phyloP scores from a whole-genome alignment of 2,888 invertebrate species.

The Idaea straminata region DNA sequence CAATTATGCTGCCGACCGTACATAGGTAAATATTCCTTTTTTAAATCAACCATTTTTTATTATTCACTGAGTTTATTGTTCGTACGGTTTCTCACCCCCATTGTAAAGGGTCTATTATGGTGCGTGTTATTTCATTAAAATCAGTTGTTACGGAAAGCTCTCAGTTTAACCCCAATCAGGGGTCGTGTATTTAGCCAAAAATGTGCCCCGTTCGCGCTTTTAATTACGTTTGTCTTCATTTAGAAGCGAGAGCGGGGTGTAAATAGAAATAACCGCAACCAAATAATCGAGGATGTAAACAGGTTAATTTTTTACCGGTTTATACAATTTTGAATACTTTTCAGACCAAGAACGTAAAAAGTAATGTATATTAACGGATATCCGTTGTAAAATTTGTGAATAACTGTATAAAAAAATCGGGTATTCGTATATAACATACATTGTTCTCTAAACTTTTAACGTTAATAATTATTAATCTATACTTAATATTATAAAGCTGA shows the following conservation, averaged over 20 bases:
- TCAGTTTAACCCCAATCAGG: slow-evolving; percentile 45
- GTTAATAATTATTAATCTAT: too few relatives aligned
- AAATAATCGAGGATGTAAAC: not conserved
- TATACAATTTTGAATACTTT: not conserved
- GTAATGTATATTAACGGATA: not conserved
- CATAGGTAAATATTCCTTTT: too few relatives aligned
- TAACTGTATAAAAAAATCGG: too few relatives aligned
- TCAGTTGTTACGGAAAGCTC: slow-evolving; percentile 26
- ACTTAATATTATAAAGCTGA: too few relatives aligned
- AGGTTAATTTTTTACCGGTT: not conserved
- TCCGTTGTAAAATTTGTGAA: too few relatives aligned
- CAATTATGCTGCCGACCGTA: too few relatives aligned
- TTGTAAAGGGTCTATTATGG: slow-evolving; percentile 4
- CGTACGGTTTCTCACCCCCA: not conserved
- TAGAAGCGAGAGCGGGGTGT: slow-evolving; percentile 18
- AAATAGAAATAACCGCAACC: too few relatives aligned
- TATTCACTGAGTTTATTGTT: not conserved
- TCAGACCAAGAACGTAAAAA: too few relatives aligned
- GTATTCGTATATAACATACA: too few relatives aligned
- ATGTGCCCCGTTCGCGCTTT: slow-evolving; percentile 43
- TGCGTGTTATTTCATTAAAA: slow-evolving; percentile 31
- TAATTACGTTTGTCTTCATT: slow-evolving; percentile 16
- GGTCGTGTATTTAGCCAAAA: slow-evolving; percentile 44
- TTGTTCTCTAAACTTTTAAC: too few relatives aligned
- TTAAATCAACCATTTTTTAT: too few relatives aligned